Conservation (phyloP, 92 coral and sea anemone genomes). For the Palythoa grandis region DNA sequence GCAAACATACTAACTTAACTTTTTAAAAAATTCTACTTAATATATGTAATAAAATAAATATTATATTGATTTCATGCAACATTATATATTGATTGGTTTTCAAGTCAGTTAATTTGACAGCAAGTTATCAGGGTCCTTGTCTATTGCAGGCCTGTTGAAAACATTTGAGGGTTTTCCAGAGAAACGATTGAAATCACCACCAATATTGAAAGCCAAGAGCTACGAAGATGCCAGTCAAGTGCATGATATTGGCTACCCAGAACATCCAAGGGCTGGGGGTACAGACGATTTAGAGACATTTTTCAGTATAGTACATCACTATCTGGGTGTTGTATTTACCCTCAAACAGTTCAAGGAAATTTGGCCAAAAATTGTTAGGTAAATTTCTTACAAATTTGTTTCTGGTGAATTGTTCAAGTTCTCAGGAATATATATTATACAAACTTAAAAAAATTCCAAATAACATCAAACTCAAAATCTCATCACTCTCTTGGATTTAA, state of each 20-base stretch:
- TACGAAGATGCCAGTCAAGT: slow-evolving; percentile 26
- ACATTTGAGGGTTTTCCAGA: slow-evolving; percentile 61
- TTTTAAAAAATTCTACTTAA: too few relatives aligned
- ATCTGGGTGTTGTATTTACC: slow-evolving; percentile 66
- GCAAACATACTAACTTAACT: too few relatives aligned
- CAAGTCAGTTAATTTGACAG: too few relatives aligned
- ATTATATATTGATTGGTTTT: too few relatives aligned
- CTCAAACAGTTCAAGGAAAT: slow-evolving; percentile 64
- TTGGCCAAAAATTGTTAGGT: slow-evolving; percentile 68
- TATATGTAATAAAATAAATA: too few relatives aligned
- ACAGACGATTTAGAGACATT: slow-evolving; percentile 69
- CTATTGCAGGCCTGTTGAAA: slow-evolving; percentile 52
- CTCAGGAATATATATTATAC: too few relatives aligned
- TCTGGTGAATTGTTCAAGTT: too few relatives aligned
- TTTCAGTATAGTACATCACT: slow-evolving; percentile 51
- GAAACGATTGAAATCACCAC: slow-evolving; percentile 58
- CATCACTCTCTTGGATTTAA: too few relatives aligned
- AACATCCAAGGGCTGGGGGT: slow-evolving; percentile 64
- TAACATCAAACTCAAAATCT: too few relatives aligned
- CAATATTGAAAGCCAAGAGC: slow-evolving; percentile 56
- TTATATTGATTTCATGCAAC: too few relatives aligned
- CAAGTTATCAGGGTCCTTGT: neutral
- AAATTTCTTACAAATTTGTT: neutral
- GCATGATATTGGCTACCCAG: slow-evolving; percentile 53
- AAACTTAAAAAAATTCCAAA: too few relatives aligned